Base-by-base conservation (phyloP, 2,888 invertebrate genomes). In the Psylliodes chrysocephalus region DNA sequence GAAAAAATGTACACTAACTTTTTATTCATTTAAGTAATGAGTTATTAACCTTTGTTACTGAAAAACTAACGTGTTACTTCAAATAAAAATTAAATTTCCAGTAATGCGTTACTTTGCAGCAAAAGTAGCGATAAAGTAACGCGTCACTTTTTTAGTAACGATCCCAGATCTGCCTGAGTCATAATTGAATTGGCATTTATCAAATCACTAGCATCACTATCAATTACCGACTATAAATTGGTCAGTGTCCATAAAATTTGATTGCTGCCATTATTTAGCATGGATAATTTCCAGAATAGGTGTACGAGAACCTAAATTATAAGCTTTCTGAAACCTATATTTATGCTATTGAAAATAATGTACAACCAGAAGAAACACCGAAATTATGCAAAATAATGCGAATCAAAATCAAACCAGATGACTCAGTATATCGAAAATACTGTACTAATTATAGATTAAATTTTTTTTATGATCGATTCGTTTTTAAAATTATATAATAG, bases 151-250 rank as follows among this genome's bases (percentile, higher is more conserved):
- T n/a, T n/a, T n/a, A n/a, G n/a, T 14, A 19, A 18, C 44, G 19
- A 28, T 56, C 56, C 56, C 46, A 56, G 33, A 33, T 44, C 18
- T 18, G 18, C 2, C 47, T 49, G 49, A 40, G 14, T 59, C 57
- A 49, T 59, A 59, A 59, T 59, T 49, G 49, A 59, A 59, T 59
- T 59, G 49, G 22, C 49, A 28, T 25, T 40, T 38, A 59, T 54
- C 30, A 44, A 55, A 55, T 17, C 12, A 55, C 55, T 44, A 44
- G 18, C 54, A 59, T 38, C 40, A 59, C 57, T 49, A 49, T 49
- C 57, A 57, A 57, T 57, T 57, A 57, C 47, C 2, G 35, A 46
- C 47, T 18, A 57, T 57, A 57, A 57, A 57, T 57, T 38, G 57
- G 35, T 18, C 47, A 28, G 17, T 28, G 49, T 38, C 49, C 57